Base-by-base conservation (phyloP, 2,797 vertebrate genomes). In the Simalia tracyae region DNA sequence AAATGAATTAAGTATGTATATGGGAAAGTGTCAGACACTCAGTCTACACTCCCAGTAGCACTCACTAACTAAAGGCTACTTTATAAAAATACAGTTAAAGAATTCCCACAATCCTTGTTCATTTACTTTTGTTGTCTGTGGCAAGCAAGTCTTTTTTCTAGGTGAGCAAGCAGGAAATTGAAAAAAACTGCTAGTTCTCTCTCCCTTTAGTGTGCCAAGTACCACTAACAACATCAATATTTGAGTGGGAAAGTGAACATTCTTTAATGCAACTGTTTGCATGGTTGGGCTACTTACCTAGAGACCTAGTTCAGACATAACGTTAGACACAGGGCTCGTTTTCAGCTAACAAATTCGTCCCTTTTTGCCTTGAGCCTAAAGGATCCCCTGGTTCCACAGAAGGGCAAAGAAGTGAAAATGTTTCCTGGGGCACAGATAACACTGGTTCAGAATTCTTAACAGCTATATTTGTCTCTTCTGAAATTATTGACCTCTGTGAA, bases 381-480 rank as follows among this genome's bases (percentile, higher is more conserved):
- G 3, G n/a, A 42, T 19, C 12, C 4, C 36, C n/a, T 26, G 22
- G 9, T 46, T 22, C 46, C 5, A 2, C 9, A 15, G 50, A 10
- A 57, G 50, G 59, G 76, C 26, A 76, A 14, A 64, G 26, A 11
- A 0, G 0, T 5, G 54, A 64, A 19, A 0, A 0, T 1, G 1
- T 22, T 63, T 0, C 0, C n/a, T 0, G 0, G 5, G 28, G 22
- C 26, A 84, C 9, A 15, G 19, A 24, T 50, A n/a, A 50, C 0
- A 50, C 6, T 14, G 26, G 56, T 42, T 85, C 42, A 63, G 22
- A n/a, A 68, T 46, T 26, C 2, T 61, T 42, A 3, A 8, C 5
- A 1, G 36, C 84, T 84, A n/a, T 60, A 22, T 57, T 24, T 90
- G 50, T 31, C 90, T 61, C 76, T 24, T 9, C 66, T 24, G 2